Evolutionary conservation across 2,113 vertebrate species (phyloP).

Genomic region (Bettongia penicillata): DNA sequence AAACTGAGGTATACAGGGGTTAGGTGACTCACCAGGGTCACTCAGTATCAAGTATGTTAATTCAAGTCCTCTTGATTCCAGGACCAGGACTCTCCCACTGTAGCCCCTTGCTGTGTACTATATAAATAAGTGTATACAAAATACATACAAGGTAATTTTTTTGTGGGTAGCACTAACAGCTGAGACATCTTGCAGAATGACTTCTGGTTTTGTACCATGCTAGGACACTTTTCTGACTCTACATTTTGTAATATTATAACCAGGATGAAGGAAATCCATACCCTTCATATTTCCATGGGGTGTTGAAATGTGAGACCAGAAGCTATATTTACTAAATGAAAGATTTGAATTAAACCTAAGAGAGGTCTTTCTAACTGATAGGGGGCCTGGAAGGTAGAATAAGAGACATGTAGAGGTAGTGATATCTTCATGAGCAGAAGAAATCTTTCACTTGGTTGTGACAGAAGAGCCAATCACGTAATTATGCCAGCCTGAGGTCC

Average conservation of each 20-base stretch:
- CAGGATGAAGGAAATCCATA: background rate
- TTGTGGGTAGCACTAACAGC: background rate
- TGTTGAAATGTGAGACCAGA: background rate
- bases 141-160: background rate
- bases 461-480: background rate
- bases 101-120: background rate
- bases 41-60: background rate
- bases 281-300: background rate
- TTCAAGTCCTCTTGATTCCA: background rate
- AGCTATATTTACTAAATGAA: background rate
- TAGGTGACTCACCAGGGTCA: background rate
- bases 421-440: background rate
- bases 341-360: background rate
- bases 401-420: background rate
- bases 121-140: background rate
- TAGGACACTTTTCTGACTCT: background rate
- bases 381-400: background rate
- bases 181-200: background rate
- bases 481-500: background rate
- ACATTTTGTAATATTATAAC: background rate
- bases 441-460: background rate
- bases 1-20: background rate
- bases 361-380: background rate
- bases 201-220: background rate
- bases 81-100: background rate